Evolutionary conservation across 2,797 vertebrate species (phyloP).

Genomic region (Xiphophorus birchmanni): DNA sequence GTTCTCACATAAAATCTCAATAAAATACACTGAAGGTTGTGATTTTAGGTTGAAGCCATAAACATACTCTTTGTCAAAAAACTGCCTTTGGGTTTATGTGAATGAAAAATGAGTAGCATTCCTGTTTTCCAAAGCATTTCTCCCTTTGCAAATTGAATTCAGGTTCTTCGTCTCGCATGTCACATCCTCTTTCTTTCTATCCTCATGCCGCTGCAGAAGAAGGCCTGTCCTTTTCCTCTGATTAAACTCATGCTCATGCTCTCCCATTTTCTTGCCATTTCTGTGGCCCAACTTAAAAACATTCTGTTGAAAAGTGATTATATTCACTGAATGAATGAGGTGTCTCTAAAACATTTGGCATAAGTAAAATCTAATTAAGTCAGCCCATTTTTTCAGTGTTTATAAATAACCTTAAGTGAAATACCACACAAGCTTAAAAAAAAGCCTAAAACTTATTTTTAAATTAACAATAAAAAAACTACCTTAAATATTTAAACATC

Average conservation of each 20-base stretch:
- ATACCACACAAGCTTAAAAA: background rate
- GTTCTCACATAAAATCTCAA: background rate
- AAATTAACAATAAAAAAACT: background rate
- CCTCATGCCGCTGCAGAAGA: constrained; percentile 13
- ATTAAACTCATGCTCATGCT: background rate
- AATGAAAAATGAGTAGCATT: background rate
- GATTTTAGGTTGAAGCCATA: background rate
- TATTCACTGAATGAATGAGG: background rate
- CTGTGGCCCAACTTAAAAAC: background rate
- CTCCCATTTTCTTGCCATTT: background rate
- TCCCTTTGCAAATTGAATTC: constrained; percentile 61
- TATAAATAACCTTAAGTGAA: background rate
- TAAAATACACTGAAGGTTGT: background rate
- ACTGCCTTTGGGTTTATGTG: background rate
- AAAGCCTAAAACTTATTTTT: background rate
- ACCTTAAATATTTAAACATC: background rate
- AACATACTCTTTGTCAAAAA: background rate
- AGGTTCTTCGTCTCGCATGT: constrained; percentile 46
- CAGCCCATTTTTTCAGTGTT: background rate
- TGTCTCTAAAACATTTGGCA: background rate
- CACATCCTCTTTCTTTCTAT: constrained; percentile 52
- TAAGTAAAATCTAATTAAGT: background rate
- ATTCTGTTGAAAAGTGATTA: background rate
- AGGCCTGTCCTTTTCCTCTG: constrained; percentile 17
- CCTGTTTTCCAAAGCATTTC: constrained; percentile 51